Conservation (phyloP, 1,140 invertebrate genomes). For the Bombus impatiens region DNA sequence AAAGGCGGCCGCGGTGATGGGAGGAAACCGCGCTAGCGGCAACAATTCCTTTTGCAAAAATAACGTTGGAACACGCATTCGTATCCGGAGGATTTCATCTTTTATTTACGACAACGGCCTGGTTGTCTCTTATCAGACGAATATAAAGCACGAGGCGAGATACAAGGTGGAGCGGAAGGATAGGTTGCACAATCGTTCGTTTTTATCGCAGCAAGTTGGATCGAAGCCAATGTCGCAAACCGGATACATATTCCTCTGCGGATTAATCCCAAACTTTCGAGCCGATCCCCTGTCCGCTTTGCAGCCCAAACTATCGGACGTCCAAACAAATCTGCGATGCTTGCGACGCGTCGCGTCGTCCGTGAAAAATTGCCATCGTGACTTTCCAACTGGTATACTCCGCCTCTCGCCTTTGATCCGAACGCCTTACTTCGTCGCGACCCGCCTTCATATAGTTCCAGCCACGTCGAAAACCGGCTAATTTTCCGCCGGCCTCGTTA, state of each 20-base stretch:
- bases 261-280: slow-evolving; percentile 21
- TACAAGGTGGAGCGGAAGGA: background rate
- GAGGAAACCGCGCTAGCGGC: background rate
- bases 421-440: background rate
- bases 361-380: slow-evolving; percentile 23
- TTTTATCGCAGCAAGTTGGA: slow-evolving; percentile 31
- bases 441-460: background rate
- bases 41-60: background rate
- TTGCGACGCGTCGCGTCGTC: too few species aligned
- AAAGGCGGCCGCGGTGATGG: too few species aligned
- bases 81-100: background rate
- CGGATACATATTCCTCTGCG: slow-evolving; percentile 15
- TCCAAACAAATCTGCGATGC: background rate
- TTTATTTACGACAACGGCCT: slow-evolving; percentile 10
- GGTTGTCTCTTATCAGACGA: slow-evolving; percentile 17
- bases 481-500: background rate
- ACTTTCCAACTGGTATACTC: background rate
- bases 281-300: background rate
- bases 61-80: background rate
- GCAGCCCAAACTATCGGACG: background rate
- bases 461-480: background rate
- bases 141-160: background rate
- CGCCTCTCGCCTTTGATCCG: background rate
- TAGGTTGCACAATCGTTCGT: slow-evolving; percentile 18
- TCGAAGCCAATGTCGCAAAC: slow-evolving; percentile 41